Evolutionary conservation across 1,140 invertebrate species (phyloP).

Genomic region (Pseudachorutes palmiensis): DNA sequence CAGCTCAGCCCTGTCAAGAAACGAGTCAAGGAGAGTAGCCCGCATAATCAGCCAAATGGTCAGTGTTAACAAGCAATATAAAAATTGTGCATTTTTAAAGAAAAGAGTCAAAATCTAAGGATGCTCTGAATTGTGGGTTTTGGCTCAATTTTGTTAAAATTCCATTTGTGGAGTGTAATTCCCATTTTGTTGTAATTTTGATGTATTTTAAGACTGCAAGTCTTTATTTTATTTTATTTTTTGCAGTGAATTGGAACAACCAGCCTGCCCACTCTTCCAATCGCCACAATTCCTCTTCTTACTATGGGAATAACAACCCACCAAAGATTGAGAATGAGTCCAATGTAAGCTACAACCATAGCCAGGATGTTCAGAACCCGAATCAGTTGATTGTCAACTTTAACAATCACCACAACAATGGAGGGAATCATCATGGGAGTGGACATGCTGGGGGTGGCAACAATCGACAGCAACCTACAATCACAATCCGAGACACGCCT

Average conservation of each 20-base stretch:
- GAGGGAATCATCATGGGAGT: slow-evolving; percentile 46
- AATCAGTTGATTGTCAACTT: slow-evolving; percentile 26
- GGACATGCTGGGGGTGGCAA: slow-evolving; percentile 24
- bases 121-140: too few species aligned
- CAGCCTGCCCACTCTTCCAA: slow-evolving; percentile 32
- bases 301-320: slow-evolving; percentile 19
- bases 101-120: too few species aligned
- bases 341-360: slow-evolving; percentile 26
- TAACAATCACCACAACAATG: slow-evolving; percentile 51
- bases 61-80: neutral
- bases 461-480: slow-evolving; percentile 55
- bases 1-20: slow-evolving; percentile 95
- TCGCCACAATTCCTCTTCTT: slow-evolving; percentile 13
- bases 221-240: neutral
- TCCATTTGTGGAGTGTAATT: too few species aligned
- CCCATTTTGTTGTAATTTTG: neutral
- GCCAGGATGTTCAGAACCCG: slow-evolving; percentile 15
- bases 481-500: slow-evolving; percentile 83
- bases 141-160: too few species aligned
- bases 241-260: slow-evolving; percentile 35
- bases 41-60: slow-evolving; percentile 48
- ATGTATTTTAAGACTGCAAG: neutral
- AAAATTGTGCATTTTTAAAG: too few species aligned
- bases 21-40: slow-evolving; percentile 92
- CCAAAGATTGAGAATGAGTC: slow-evolving; percentile 22